phyloP scores from a whole-genome alignment of 2,888 invertebrate species.

The Drosophila prostipennis region DNA sequence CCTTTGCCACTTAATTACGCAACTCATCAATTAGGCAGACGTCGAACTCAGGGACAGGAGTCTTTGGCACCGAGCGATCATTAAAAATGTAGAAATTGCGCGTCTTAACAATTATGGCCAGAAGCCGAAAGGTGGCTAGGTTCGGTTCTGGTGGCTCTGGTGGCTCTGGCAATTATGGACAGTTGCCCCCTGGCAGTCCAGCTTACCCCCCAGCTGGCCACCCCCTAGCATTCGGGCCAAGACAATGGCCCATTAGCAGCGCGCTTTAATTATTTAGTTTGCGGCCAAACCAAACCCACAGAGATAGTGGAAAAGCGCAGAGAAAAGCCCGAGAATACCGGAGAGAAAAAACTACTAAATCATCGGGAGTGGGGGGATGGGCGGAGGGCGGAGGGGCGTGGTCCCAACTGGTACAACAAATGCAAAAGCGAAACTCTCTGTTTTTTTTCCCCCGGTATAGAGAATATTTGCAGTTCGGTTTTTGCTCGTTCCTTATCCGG shows the following conservation, averaged over 20 bases:
- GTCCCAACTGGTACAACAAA: slow-evolving; percentile 40
- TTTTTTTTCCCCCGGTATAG: slow-evolving; percentile 61
- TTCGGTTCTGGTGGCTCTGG: slow-evolving; percentile 28
- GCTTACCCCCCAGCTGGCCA: neutral
- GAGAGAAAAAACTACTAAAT: slow-evolving; percentile 42
- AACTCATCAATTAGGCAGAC: slow-evolving; percentile 78
- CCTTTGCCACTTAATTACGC: slow-evolving; percentile 81
- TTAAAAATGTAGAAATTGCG: slow-evolving; percentile 80
- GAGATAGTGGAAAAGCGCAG: slow-evolving; percentile 28
- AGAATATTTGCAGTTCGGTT: slow-evolving; percentile 51
- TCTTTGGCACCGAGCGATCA: slow-evolving; percentile 34
- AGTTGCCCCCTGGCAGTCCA: slow-evolving; percentile 40
- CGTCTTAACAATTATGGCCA: slow-evolving; percentile 78
- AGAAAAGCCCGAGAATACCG: slow-evolving; percentile 17
- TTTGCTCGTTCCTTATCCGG: slow-evolving; percentile 32
- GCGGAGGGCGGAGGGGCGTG: slow-evolving; percentile 19
- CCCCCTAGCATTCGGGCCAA: slow-evolving; percentile 41
- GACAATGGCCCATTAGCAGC: slow-evolving; percentile 78
- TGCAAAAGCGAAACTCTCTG: slow-evolving; percentile 62
- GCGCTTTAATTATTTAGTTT: slow-evolving; percentile 77
- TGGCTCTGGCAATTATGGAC: slow-evolving; percentile 69
- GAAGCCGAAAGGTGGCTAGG: slow-evolving; percentile 47
- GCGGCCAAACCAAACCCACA: slow-evolving; percentile 48
- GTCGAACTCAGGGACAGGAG: slow-evolving; percentile 5
- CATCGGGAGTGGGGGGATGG: slow-evolving; percentile 19